Evolutionary conservation across 2,113 vertebrate genomes (phyloP).

Genomic region (Neogobius melanostomus): DNA sequence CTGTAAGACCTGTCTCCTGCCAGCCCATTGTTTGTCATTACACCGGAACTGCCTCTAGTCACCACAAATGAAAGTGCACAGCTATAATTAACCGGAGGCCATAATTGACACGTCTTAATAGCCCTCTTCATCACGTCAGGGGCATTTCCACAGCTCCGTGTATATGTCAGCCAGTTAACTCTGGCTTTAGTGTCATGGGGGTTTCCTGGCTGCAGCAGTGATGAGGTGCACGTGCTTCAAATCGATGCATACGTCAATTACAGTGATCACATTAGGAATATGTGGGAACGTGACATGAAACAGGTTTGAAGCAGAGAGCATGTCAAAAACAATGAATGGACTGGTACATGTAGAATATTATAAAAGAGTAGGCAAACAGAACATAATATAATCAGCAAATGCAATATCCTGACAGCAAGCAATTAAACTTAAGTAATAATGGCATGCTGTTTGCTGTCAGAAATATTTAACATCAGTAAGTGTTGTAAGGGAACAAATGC

Average conservation of each 20-base stretch:
- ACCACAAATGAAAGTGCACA: conserved; percentile 46
- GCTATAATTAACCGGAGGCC: conserved; percentile 37
- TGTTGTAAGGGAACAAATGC: no score
- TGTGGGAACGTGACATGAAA: not conserved
- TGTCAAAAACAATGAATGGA: not conserved
- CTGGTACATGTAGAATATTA: no score
- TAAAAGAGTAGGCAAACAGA: not conserved
- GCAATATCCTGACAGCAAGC: no score
- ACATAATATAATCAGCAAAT: no score
- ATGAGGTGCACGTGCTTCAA: not conserved
- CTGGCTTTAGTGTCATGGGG: not conserved
- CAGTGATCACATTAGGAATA: conserved; percentile 4
- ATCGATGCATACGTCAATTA: conserved; percentile 20
- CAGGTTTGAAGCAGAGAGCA: not conserved
- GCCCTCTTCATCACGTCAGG: conserved; percentile 27
- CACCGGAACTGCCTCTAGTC: conserved; percentile 33
- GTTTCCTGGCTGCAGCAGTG: not conserved
- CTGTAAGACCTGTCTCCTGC: not conserved
- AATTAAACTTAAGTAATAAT: no score
- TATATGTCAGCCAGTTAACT: conserved; percentile 35
- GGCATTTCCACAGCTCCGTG: conserved; percentile 16
- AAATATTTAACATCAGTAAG: no score
- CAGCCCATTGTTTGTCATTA: conserved; percentile 35
- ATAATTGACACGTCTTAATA: conserved; percentile 42
- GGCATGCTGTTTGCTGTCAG: no score